Percentiles rank a stretch among this genome's conserved stretches.
Conservation (phyloP, 2,797 vertebrate genomes). For the Babyrousa celebensis region DNA sequence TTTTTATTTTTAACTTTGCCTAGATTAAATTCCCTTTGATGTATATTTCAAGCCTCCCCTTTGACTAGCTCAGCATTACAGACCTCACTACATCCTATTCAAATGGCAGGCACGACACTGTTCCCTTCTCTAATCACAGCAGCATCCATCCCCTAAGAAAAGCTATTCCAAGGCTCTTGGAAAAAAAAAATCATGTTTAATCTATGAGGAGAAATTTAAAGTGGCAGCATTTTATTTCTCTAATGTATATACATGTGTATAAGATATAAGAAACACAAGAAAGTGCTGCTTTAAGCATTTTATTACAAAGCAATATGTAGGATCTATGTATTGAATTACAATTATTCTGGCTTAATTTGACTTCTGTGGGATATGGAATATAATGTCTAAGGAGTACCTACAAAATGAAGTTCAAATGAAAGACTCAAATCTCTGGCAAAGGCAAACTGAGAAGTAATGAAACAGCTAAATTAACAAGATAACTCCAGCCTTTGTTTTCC, state of each 20-base stretch:
- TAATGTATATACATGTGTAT: conserved; percentile 32
- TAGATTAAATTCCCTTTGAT: conserved; percentile 85
- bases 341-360: conserved; percentile 72
- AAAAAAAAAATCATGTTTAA: conserved; percentile 63
- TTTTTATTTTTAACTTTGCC: conserved; percentile 83
- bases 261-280: conserved; percentile 41
- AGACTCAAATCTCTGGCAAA: conserved; percentile 66
- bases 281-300: conserved; percentile 32
- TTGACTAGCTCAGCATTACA: conserved; percentile 76
- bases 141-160: conserved; percentile 67
- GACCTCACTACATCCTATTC: conserved; percentile 76
- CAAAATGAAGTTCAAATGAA: conserved; percentile 77
- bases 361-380: neutral
- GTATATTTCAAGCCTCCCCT: conserved; percentile 83
- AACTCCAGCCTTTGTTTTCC: conserved; percentile 10
- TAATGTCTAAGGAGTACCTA: conserved; percentile 46
- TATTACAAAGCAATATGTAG: conserved; percentile 54
- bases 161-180: conserved; percentile 62
- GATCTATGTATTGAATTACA: conserved; percentile 23
- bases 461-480: conserved; percentile 63
- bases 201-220: conserved; percentile 80
- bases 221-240: conserved; percentile 78
- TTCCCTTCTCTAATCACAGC: conserved; percentile 75
- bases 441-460: conserved; percentile 68
- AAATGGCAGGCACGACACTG: conserved; percentile 69